phyloP scores from a whole-genome alignment of 2,797 vertebrate genomes.

The Morus bassanus region DNA sequence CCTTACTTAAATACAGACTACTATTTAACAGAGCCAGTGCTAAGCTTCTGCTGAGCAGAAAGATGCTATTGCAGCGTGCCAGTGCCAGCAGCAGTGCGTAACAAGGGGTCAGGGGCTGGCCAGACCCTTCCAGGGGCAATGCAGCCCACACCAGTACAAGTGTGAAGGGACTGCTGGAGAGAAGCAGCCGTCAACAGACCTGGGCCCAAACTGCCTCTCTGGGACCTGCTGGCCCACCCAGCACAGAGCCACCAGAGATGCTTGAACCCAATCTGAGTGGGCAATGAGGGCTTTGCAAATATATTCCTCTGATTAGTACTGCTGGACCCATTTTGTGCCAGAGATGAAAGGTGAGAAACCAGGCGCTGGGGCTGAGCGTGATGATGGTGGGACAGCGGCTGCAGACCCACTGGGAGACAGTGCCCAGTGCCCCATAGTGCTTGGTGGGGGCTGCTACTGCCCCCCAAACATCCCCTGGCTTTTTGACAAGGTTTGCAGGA shows the following conservation, averaged over 20 bases:
- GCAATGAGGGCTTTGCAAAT: neutral
- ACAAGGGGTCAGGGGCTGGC: rapidly evolving
- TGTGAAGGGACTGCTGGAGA: neutral
- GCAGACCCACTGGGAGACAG: neutral
- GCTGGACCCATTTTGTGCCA: neutral
- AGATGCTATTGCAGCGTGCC: rapidly evolving
- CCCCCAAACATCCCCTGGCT: neutral
- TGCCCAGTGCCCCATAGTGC: neutral
- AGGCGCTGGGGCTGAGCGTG: neutral
- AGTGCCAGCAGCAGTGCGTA: neutral
- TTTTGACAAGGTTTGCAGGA: neutral
- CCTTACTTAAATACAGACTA: neutral
- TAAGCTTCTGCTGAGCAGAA: neutral
- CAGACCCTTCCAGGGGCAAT: neutral
- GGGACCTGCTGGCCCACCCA: neutral
- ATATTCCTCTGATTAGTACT: neutral
- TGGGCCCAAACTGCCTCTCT: neutral
- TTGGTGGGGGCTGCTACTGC: neutral
- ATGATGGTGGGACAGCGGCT: neutral
- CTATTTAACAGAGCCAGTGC: neutral
- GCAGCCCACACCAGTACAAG: rapidly evolving
- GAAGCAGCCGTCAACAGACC: neutral
- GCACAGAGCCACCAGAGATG: neutral
- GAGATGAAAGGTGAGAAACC: neutral
- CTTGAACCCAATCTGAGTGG: rapidly evolving